A percentile compares a stretch with the other conserved stretches of the same genome.
Evolutionary conservation across 2,113 vertebrate genomes (phyloP).

Genomic region (Odontesthes bonariensis): DNA sequence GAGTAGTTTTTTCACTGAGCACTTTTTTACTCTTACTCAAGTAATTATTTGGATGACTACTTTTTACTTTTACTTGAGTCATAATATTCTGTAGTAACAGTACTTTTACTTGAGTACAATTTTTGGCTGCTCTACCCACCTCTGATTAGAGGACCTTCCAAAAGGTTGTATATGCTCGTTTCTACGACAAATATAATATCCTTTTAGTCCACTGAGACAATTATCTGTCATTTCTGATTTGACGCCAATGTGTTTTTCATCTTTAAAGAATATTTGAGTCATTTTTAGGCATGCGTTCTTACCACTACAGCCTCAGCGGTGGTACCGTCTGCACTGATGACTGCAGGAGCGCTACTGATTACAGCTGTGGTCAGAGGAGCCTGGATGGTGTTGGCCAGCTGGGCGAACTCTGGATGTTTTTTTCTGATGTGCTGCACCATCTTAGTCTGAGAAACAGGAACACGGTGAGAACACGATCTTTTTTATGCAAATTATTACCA

Average conservation of each 20-base stretch:
- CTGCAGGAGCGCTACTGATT: constrained; percentile 89
- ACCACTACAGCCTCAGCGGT: constrained; percentile 94
- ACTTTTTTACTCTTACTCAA: no score
- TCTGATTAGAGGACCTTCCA: no score
- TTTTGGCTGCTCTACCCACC: no score
- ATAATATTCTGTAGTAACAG: no score
- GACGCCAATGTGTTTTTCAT: not conserved
- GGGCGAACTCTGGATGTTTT: constrained; percentile 94
- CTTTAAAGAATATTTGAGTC: not conserved
- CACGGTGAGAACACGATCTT: not conserved
- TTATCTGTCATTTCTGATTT: not conserved
- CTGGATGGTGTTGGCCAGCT: constrained; percentile 87
- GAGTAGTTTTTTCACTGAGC: no score
- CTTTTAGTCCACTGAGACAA: not conserved
- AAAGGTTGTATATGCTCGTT: no score
- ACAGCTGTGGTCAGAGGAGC: constrained; percentile 86
- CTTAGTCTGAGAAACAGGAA: constrained; percentile 86
- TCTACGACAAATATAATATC: no score
- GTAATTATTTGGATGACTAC: no score
- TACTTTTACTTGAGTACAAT: no score
- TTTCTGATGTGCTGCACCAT: constrained; percentile 99
- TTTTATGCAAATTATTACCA: not conserved
- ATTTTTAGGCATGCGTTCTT: constrained; percentile 58
- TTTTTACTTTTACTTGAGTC: no score
- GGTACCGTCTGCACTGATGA: constrained; percentile 87